These are phyloP conservation scores for Aurelia sp. DNA, from an alignment of 30 jellyfish, hydroid and myxozoan genomes.

Conservation along the genomic window DNA sequence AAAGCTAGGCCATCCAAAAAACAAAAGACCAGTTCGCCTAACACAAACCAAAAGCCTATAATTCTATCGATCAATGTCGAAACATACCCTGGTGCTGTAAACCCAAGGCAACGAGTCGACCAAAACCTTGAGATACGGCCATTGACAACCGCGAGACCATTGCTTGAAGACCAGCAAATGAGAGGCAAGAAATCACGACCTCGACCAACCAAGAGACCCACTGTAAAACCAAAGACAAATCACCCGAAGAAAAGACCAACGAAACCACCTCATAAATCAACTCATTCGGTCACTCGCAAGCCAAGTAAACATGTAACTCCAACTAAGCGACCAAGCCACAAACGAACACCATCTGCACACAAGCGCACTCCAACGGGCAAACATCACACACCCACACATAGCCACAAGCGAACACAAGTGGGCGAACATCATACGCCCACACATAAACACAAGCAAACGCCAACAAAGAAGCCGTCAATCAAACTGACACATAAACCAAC, in stretches of 20 bases:
- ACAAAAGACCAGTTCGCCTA: conserved; percentile 3
- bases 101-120: conserved; percentile 7
- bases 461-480: neutral
- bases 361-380: neutral
- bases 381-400: neutral
- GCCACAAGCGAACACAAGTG: neutral
- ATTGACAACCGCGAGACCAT: conserved; percentile 66
- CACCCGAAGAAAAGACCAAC: conserved; percentile 3
- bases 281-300: conserved; percentile 1
- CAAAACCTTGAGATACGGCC: conserved; percentile 50
- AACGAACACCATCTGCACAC: neutral
- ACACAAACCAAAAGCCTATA: conserved; percentile 46
- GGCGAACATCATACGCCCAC: neutral
- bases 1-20: conserved; percentile 7
- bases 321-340: conserved; percentile 5
- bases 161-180: neutral
- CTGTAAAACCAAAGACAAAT: conserved; percentile 2
- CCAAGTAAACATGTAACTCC: conserved; percentile 7
- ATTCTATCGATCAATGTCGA: conserved; percentile 78
- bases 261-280: neutral
- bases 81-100: conserved; percentile 57
- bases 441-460: neutral
- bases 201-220: conserved; percentile 34
- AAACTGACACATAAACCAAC: neutral
- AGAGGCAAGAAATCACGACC: neutral